Conservation (phyloP, 2,888 invertebrate species). For the Brachypalpus laphriformis region DNA sequence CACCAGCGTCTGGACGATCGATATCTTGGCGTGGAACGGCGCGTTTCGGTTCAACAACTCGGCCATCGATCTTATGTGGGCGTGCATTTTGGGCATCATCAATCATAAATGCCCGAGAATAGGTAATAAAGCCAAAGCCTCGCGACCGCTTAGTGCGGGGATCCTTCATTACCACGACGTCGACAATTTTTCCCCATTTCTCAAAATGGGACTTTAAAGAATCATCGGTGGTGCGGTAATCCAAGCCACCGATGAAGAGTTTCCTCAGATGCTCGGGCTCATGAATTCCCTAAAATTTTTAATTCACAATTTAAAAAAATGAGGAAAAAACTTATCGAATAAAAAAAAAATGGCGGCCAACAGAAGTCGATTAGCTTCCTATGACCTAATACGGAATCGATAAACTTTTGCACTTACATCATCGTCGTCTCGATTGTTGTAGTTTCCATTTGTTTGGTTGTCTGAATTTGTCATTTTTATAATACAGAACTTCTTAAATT, state of each 20-base stretch:
- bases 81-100: conserved; percentile 95
- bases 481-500: background rate
- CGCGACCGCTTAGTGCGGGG: conserved; percentile 96
- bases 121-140: conserved; percentile 99
- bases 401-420: conserved; percentile 78
- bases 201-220: conserved; percentile 96
- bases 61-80: conserved; percentile 96
- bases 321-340: background rate
- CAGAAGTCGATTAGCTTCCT: background rate
- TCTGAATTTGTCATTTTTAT: conserved; percentile 77
- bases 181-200: conserved; percentile 98
- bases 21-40: conserved; percentile 97
- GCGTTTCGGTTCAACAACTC: conserved; percentile 97
- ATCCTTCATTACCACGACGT: conserved; percentile 98
- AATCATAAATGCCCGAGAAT: conserved; percentile 96
- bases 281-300: conserved; percentile 78
- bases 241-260: conserved; percentile 96
- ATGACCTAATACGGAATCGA: conserved; percentile 13
- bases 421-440: conserved; percentile 77
- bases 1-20: conserved; percentile 95
- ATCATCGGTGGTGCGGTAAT: conserved; percentile 96
- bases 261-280: conserved; percentile 91
- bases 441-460: conserved; percentile 78
- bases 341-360: conserved; percentile 77
- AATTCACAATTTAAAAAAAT: too few relatives aligned